Evolutionary conservation across 2,888 invertebrate species (phyloP), one percentile per base, ranked within the genome.

Genomic region (Drosophila infuscata): DNA sequence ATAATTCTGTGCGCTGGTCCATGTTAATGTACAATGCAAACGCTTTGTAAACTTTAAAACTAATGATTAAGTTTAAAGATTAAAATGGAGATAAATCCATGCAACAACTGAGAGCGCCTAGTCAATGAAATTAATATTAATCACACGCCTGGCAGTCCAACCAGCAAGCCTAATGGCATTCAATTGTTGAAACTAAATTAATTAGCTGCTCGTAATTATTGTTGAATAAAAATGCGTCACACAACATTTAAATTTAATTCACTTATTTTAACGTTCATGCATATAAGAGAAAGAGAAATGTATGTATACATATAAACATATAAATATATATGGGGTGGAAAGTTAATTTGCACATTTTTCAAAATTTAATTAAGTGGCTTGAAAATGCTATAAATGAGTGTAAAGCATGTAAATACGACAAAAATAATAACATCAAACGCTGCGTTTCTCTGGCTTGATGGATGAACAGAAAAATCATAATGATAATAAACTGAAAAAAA

Each of bases 201-300:
- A 74, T 74, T 74, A 67, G 53, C 15, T 29, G 63, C 52, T 46
- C 36, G 43, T 66, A 68, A 79, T 68, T 76, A 72, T 74, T 69
- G 51, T 71, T 76, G 67, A 79, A 79, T 79, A 79, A 71, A 76
- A 82, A 72, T 71, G 53, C 72, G 59, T 59, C 43, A 57, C 52
- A 62, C 66, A 64, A 76, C 76, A 80, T 82, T 61, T 73, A 80
- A 81, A 79, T 81, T 75, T 79, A 83, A 88, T 87, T 84, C 81
- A 86, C 76, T 70, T 43, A 36, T 41, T 33, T 29, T 33, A 11
- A 35, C 29, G 9, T 15, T 11, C 63, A 60, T 35, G 12, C 25
- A 15, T 17, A 49, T 25, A 51, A 3, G 29, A 11, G 20, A 25
- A 25, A 25, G 25, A 25, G 25, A 3, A 2, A 25, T 25, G 25